Base-by-base conservation (phyloP, 1,140 invertebrate genomes). In the Heliconius hermathena region DNA sequence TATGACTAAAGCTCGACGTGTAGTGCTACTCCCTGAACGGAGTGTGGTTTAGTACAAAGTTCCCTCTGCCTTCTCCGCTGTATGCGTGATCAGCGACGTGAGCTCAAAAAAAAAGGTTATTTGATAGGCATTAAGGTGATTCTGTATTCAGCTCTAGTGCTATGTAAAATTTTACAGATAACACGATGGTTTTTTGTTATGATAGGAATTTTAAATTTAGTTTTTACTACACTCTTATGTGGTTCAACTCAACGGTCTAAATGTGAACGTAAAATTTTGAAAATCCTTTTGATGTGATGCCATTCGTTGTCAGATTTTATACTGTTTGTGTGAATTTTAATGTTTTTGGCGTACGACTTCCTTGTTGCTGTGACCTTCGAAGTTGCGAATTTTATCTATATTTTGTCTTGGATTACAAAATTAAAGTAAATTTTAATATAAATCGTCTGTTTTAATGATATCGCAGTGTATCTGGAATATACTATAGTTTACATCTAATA, bases 251-350 rank as follows among this genome's bases (percentile, higher is more conserved):
- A 22, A 3, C 54, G 2, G 9, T 22, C 54, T 8, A 22, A 46
- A 22, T 22, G 20, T 26, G 60, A 66, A 1, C 22, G 60, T 29
- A 66, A 66, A 26, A n/a, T 16, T 13, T 66, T 29, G 3, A 5
- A 66, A 29, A 66, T 66, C 11, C 26, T 66, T 66, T 66, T 66
- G 60, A 66, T 66, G 60, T 66, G 60, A 16, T 66, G 26, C 60
- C 60, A 66, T 29, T 22, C 60, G 26, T 29, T 66, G 60, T 66
- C 60, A 29, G 11, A 11, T 66, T 66, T 66, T 66, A 66, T 66
- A 29, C 9, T 66, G 60, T 66, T 66, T 66, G 22, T 29, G 60
- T 29, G 4, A 66, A 66, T 66, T n/a, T 66, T 57, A 60, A 57
- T 57, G 46, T 57, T 75, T 54, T 57, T 36, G 11, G 29, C 26